Evolutionary conservation across 2,888 invertebrate genomes (phyloP).

Genomic region (Caenorhabditis becei): DNA sequence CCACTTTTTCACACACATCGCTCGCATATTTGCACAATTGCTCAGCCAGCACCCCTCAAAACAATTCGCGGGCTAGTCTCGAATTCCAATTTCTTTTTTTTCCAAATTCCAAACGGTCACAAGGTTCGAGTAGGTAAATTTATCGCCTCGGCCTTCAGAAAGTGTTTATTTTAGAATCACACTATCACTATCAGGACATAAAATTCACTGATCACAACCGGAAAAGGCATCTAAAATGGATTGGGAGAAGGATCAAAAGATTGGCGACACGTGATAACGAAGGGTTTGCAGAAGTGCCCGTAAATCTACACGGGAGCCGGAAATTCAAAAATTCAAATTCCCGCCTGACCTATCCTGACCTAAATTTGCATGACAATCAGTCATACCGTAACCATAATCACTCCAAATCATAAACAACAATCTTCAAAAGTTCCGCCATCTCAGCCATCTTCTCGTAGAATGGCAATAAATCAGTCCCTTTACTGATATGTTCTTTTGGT

Average conservation of each 20-base stretch:
- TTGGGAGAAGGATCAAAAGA: background rate
- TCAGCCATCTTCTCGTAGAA: conserved; percentile 6
- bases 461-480: conserved; percentile 43
- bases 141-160: background rate
- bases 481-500: conserved; percentile 22
- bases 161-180: background rate
- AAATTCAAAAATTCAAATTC: conserved; percentile 12
- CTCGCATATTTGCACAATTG: background rate
- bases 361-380: too few species aligned
- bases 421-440: background rate
- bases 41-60: background rate
- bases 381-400: too few species aligned
- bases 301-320: background rate
- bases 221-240: background rate
- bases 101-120: background rate
- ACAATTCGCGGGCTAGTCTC: background rate
- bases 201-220: background rate
- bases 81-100: background rate
- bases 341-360: too few species aligned
- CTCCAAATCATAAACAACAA: background rate
- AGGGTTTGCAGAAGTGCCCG: too few species aligned
- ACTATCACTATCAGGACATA: background rate
- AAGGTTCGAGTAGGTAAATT: background rate
- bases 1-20: too few species aligned
- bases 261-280: background rate